Evolutionary conservation across 2,888 invertebrate genomes (phyloP).

Genomic region (Amaurobius ferox): DNA sequence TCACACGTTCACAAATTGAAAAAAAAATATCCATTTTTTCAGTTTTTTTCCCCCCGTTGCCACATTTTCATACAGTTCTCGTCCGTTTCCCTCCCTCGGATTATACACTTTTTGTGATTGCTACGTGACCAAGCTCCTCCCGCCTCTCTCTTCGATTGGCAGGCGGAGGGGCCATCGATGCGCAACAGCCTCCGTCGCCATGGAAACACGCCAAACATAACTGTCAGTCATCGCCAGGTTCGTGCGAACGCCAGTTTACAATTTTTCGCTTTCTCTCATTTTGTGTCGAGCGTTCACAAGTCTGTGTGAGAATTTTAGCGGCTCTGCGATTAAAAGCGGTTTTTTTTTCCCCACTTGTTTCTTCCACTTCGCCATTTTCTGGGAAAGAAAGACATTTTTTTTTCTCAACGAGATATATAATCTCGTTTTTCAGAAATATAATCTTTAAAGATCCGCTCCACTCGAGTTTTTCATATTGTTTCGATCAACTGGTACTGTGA

Average conservation of each 20-base stretch:
- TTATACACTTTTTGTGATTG: slow-evolving; percentile 43
- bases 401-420: no score
- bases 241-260: slow-evolving; percentile 18
- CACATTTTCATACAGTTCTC: slow-evolving; percentile 52
- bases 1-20: background rate
- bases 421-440: no score
- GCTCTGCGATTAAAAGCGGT: slow-evolving; percentile 45
- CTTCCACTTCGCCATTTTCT: background rate
- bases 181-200: slow-evolving; percentile 70
- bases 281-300: slow-evolving; percentile 14
- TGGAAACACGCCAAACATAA: slow-evolving; percentile 55
- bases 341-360: background rate
- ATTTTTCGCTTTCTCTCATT: slow-evolving; percentile 31
- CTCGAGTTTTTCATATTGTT: no score
- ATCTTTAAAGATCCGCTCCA: no score
- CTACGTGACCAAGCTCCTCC: slow-evolving; percentile 65
- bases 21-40: slow-evolving; percentile 1
- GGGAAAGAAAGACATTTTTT: background rate
- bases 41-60: background rate
- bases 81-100: slow-evolving; percentile 38
- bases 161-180: slow-evolving; percentile 56
- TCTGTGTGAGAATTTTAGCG: slow-evolving; percentile 64
- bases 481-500: no score
- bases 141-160: slow-evolving; percentile 51
- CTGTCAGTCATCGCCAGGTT: slow-evolving; percentile 55